Evolutionary conservation across 2,113 vertebrate genomes (phyloP), one percentile per base, ranked within the genome.

Genomic region (Zeus faber): DNA sequence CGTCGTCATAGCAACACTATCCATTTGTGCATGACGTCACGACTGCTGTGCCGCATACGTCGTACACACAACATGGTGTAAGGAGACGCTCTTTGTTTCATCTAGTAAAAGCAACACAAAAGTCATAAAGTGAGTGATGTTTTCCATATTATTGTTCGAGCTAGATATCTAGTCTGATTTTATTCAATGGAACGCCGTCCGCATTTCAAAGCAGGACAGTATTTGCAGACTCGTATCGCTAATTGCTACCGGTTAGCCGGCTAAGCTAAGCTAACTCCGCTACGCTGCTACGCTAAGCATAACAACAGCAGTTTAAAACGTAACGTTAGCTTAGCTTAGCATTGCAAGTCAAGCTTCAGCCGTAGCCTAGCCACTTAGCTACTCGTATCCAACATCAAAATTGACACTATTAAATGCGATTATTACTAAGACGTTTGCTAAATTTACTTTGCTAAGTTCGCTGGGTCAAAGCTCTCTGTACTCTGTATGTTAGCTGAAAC

Each of bases 41-140:
- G 17, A n/a, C 46, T 24, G 20, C 65, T 37, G 61, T 17, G 14
- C 27, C n/a, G n/a, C n/a, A n/a, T 45, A 65, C 64, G 81, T 89
- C 65, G 74, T 73, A 65, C 72, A 49, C 72, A 60, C 26, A 57
- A 22, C 68, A 76, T 83, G 76, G 62, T 60, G 59, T 58, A 70
- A 58, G 44, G 62, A 80, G 59, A 76, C 11, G 68, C 54, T 44
- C 55, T 50, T 71, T 72, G 65, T 67, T 67, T 54, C 31, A 49
- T 80, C 25, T 69, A 68, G 47, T 74, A 46, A 72, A 80, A 29
- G 72, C 58, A 40, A 50, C 23, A 27, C 43, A 56, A 76, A 54
- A 49, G 11, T 10, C 27, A 68, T 57, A 83, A 66, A 90, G 89
- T 90, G 78, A 88, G 89, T 91, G 51, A 10, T 33, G 4, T n/a